Base-by-base conservation (phyloP, 2,888 invertebrate genomes). In the Euplexia lucipara region DNA sequence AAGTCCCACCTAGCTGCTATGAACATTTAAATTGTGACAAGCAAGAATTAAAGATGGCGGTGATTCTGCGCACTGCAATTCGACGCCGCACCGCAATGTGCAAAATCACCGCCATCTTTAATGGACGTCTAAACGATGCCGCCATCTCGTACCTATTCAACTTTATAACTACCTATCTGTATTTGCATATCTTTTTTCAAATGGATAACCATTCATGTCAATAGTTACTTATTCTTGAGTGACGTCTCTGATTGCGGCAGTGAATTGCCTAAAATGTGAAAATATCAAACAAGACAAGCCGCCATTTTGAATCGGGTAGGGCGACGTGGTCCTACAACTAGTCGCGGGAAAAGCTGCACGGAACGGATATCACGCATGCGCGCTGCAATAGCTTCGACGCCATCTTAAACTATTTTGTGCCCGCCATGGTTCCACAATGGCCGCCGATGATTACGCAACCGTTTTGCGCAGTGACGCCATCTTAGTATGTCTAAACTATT, bases 291-390 rank as follows among this genome's bases (percentile, higher is more conserved):
- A 64, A 37, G 16, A 7, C 5, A 10, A 20, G 10, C 32, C 34
- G 7, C 34, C 9, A 67, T 63, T 26, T 41, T 56, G 26, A 5
- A 41, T 20, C 0, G 5, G 7, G 8, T 5, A 5, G 16, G 18
- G 20, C n/a, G 41, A 41, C 34, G n/a, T 22, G 8, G 8, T 3
- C 18, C 16, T 26, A 2, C 4, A 30, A 26, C 7, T 34, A 44
- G 20, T 30, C 37, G 10, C 20, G 32, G 60, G 30, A 70, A 2
- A 12, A n/a, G 12, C 18, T 64, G 47, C 64, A 49, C 22, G 9
- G 2, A 7, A 37, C 42, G 30, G 8, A 48, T 22, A 32, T n/a
- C 18, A 49, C 48, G 32, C 42, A 62, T 42, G 42, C 71, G 42
- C 48, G 6, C n/a, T 49, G 64, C 39, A 35, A 14, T 22, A 37